Evolutionary conservation across 2,888 invertebrate genomes (phyloP).

Genomic region (Parnassius mnemosyne): DNA sequence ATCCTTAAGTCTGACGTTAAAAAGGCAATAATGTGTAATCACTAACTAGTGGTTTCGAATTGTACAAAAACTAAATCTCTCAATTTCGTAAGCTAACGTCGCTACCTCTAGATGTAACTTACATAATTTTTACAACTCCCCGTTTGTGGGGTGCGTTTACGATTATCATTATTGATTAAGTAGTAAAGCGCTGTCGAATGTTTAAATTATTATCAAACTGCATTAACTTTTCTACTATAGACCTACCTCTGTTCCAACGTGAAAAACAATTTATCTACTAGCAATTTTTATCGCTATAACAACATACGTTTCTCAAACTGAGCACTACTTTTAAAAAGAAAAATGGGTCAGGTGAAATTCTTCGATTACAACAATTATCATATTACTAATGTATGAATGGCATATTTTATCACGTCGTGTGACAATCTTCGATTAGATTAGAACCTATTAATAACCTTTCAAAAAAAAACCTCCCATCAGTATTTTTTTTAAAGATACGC

Average conservation of each 20-base stretch:
- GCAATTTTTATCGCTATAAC: slow-evolving; percentile 6
- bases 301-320: slow-evolving; percentile 31
- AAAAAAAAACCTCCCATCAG: neutral
- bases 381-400: slow-evolving; percentile 38
- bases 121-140: slow-evolving; percentile 64
- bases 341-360: slow-evolving; percentile 36
- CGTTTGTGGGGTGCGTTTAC: slow-evolving; percentile 19
- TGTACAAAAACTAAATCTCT: slow-evolving; percentile 75
- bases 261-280: slow-evolving; percentile 5
- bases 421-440: slow-evolving; percentile 1
- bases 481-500: neutral
- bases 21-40: slow-evolving; percentile 49
- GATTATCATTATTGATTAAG: slow-evolving; percentile 9
- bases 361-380: slow-evolving; percentile 28
- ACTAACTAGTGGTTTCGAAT: slow-evolving; percentile 66
- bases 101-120: slow-evolving; percentile 62
- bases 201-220: slow-evolving; percentile 1
- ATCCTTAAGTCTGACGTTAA: slow-evolving; percentile 35
- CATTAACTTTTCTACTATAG: slow-evolving; percentile 1
- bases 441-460: slow-evolving; percentile 1
- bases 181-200: slow-evolving; percentile 9
- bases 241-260: neutral
- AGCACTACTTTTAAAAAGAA: slow-evolving; percentile 33
- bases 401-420: slow-evolving; percentile 37
- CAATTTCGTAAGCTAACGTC: slow-evolving; percentile 60